Percentiles rank a stretch among this genome's conserved stretches.
phyloP scores from a whole-genome alignment of 2,113 vertebrate species.

The Sturnus vulgaris region DNA sequence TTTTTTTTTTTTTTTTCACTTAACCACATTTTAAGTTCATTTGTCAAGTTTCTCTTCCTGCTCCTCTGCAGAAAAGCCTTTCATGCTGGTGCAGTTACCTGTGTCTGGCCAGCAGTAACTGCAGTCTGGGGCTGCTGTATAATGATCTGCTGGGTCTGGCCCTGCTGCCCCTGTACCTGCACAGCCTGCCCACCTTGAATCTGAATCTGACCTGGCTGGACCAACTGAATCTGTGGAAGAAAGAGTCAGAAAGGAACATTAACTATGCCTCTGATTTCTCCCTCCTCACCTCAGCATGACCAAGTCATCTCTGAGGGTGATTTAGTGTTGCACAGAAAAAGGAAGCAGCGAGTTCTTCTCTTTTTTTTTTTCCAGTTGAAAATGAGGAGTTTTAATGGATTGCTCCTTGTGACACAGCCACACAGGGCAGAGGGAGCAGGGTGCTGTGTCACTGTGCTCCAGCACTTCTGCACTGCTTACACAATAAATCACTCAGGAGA shows the following conservation, averaged over 20 bases:
- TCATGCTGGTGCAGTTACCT: slow-evolving; percentile 79
- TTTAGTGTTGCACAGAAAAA: not conserved
- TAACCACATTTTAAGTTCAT: slow-evolving; percentile 6
- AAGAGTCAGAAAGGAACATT: slow-evolving; percentile 53
- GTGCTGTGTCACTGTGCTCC: not conserved
- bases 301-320: slow-evolving; percentile 21
- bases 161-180: slow-evolving; percentile 95
- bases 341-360: not conserved
- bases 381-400: not conserved
- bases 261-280: not conserved
- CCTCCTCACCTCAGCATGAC: slow-evolving; percentile 2
- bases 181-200: slow-evolving; percentile 94
- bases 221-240: slow-evolving; percentile 84
- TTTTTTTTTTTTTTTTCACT: not conserved
- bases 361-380: not conserved
- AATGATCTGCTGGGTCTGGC: slow-evolving; percentile 96
- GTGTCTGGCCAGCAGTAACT: slow-evolving; percentile 95
- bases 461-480: not conserved
- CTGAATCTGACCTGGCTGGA: slow-evolving; percentile 97
- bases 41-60: slow-evolving; percentile 43
- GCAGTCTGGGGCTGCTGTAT: slow-evolving; percentile 98
- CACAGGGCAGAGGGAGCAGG: not conserved
- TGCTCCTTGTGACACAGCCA: not conserved
- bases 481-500: not conserved
- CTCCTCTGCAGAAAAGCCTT: slow-evolving; percentile 60